phyloP scores from a whole-genome alignment of 2,797 vertebrate species.

The Hyperoplus lanceolatus region DNA sequence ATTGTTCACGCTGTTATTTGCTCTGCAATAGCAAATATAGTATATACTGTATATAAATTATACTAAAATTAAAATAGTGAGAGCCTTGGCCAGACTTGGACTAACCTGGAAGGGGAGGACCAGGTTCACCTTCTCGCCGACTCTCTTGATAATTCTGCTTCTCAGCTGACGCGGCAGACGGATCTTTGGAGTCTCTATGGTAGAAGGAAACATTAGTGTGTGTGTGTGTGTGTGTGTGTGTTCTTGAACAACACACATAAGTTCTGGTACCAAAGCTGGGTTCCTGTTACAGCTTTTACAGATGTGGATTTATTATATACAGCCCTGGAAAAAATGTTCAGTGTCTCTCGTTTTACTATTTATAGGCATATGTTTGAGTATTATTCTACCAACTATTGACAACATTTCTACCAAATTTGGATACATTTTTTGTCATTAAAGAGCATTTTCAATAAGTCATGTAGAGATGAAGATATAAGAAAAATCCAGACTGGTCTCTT shows the following conservation, averaged over 20 bases:
- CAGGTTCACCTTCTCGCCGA: slow-evolving; percentile 92
- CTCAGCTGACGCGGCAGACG: slow-evolving; percentile 91
- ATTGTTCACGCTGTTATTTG: not conserved
- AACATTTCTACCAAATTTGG: no score
- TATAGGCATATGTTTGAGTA: no score
- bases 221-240: not conserved
- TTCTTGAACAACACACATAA: not conserved
- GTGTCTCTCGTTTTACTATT: no score
- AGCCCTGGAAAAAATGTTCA: no score
- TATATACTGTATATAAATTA: not conserved
- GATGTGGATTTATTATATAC: not conserved
- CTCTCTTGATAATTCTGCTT: slow-evolving; percentile 86
- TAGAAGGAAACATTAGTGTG: slow-evolving; percentile 11
- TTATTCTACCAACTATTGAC: no score
- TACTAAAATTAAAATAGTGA: not conserved
- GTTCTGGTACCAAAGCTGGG: not conserved
- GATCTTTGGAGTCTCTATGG: slow-evolving; percentile 91
- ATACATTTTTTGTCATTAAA: no score
- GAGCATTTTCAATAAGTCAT: no score
- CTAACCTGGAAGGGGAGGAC: slow-evolving; percentile 93
- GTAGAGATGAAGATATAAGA: no score
- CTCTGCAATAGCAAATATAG: not conserved
- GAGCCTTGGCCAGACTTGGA: not conserved
- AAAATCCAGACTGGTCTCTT: no score
- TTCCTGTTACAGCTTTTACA: not conserved